A percentile compares a stretch with the other conserved stretches of the same genome.
Evolutionary conservation across 2,888 invertebrate genomes (phyloP).

Genomic region (Eucera pruinosa): DNA sequence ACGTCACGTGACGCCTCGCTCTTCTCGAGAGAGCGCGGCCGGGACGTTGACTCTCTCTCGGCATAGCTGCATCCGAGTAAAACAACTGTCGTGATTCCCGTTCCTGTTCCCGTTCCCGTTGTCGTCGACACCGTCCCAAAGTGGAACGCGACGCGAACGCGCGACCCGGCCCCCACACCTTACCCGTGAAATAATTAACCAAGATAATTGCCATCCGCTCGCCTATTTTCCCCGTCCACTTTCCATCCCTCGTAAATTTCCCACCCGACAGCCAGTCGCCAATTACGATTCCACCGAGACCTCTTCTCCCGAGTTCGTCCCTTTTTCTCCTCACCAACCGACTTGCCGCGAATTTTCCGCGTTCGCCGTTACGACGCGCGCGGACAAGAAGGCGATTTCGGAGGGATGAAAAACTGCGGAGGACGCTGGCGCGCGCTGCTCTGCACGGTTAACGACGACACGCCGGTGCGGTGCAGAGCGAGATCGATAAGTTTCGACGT

Average conservation of each 20-base stretch:
- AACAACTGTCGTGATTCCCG: conserved; percentile 34
- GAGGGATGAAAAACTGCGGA: too few species aligned
- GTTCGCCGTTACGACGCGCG: background rate
- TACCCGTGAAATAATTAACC: conserved; percentile 38
- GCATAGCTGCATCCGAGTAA: conserved; percentile 22
- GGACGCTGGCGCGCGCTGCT: too few species aligned
- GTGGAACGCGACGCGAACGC: conserved; percentile 17
- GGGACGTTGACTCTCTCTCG: conserved; percentile 50
- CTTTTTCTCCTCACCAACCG: background rate
- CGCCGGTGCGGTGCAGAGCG: background rate
- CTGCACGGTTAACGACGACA: background rate
- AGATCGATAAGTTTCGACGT: conserved; percentile 9
- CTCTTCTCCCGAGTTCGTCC: background rate
- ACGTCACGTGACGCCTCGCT: background rate
- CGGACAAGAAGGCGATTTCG: too few species aligned
- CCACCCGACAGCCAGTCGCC: conserved; percentile 23
- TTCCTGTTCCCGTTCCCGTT: too few species aligned
- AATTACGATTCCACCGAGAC: conserved; percentile 15
- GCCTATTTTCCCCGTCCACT: conserved; percentile 13
- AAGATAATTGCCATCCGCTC: conserved; percentile 31
- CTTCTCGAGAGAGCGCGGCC: background rate
- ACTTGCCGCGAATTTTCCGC: background rate
- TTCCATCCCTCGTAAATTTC: conserved; percentile 22
- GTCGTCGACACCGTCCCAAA: conserved; percentile 9
- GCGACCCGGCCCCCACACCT: conserved; percentile 8